Conservation (phyloP, 2,888 invertebrate species). For the Tenthredo scrophulariae region DNA sequence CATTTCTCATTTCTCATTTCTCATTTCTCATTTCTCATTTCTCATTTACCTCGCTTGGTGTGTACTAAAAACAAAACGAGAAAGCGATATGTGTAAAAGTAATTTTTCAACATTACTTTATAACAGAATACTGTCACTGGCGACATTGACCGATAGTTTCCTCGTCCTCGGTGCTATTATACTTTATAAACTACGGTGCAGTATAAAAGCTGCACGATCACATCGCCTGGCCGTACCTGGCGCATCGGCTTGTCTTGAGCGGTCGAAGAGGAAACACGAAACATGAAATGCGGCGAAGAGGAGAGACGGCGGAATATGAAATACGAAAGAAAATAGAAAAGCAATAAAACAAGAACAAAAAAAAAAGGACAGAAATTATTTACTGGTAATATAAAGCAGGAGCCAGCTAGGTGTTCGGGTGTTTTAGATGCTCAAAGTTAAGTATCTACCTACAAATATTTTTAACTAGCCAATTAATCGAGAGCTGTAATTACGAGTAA, state of each 20-base stretch:
- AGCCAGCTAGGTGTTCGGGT: no score
- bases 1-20: background rate
- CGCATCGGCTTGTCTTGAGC: background rate
- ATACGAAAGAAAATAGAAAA: background rate
- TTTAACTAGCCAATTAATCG: no score
- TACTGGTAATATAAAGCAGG: no score
- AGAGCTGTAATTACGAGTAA: no score
- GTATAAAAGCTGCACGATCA: background rate
- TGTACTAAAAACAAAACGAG: background rate
- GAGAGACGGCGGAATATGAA: background rate
- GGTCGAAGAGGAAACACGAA: background rate
- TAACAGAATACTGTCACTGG: background rate
- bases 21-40: background rate
- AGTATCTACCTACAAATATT: no score
- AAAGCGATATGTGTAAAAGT: background rate
- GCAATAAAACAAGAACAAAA: background rate
- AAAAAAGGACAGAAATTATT: no score
- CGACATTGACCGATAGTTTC: slow-evolving; percentile 31
- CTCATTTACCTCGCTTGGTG: background rate
- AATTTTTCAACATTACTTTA: background rate
- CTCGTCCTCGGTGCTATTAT: background rate
- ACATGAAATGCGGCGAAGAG: background rate
- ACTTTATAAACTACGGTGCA: slow-evolving; percentile 14
- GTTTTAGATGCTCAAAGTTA: no score
- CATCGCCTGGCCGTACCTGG: slow-evolving; percentile 13